A percentile compares a stretch with the other conserved stretches of the same genome.
Conservation (phyloP, 2,797 vertebrate species). For the Pogoniulus pusillus region DNA sequence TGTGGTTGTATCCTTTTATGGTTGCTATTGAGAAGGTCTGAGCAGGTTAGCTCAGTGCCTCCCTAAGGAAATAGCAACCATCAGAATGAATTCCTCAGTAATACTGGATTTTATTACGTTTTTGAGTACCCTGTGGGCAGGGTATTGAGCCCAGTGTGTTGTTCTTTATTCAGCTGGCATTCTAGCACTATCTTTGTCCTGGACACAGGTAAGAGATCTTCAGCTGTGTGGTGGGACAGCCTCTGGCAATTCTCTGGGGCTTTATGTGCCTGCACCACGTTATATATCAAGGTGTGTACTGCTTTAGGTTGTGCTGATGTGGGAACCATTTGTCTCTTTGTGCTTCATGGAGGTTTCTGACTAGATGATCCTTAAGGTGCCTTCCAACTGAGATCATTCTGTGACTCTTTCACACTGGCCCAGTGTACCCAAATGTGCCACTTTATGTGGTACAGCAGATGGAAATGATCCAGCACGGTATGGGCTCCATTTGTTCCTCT, state of each 20-base stretch:
- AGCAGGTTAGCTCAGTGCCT: neutral
- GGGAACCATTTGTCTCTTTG: neutral
- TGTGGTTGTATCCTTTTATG: neutral
- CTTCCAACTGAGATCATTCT: too few relatives aligned
- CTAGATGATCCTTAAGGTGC: too few relatives aligned
- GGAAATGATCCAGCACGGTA: rapidly evolving
- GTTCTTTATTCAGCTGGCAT: neutral
- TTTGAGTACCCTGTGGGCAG: neutral
- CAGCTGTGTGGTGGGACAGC: neutral
- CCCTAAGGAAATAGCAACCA: neutral
- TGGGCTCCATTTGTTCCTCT: neutral
- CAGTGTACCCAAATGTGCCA: neutral
- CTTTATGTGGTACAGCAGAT: neutral
- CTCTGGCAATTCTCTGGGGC: neutral
- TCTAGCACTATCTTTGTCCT: neutral
- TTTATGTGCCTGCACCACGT: neutral
- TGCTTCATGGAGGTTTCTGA: too few relatives aligned
- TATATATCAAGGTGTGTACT: neutral
- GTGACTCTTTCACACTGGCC: neutral
- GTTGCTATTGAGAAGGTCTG: neutral
- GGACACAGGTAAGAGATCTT: neutral
- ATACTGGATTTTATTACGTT: neutral
- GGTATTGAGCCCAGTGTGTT: neutral
- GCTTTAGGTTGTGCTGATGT: neutral
- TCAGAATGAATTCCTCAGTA: neutral